Evolutionary conservation across 2,888 invertebrate genomes (phyloP).

Genomic region (Campaea margaritaria): DNA sequence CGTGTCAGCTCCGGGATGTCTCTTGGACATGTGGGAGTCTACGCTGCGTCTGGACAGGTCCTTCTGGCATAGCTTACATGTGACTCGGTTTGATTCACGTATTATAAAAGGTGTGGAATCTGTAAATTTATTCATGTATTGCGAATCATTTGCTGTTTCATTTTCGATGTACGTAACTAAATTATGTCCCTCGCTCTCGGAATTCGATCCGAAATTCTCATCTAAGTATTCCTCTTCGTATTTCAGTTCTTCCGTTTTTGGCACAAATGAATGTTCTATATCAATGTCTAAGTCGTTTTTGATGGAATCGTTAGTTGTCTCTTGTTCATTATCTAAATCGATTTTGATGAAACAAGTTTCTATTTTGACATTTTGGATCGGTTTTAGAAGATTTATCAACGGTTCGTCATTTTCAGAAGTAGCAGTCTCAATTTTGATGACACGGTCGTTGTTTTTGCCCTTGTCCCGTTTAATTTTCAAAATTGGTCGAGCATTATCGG

Average conservation of each 20-base stretch:
- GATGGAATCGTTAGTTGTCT: neutral
- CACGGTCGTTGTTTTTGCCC: neutral
- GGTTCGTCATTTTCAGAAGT: conserved; percentile 24
- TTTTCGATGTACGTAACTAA: neutral
- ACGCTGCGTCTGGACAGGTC: conserved; percentile 60
- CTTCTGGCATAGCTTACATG: conserved; percentile 61
- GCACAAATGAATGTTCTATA: conserved; percentile 13
- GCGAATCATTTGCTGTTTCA: neutral
- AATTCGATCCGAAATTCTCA: neutral
- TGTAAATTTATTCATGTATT: neutral
- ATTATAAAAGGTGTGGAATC: conserved; percentile 2
- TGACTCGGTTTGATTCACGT: conserved; percentile 41
- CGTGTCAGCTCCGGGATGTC: conserved; percentile 61
- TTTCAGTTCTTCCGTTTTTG: conserved; percentile 27
- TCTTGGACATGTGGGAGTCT: conserved; percentile 52
- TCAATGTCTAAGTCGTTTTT: neutral
- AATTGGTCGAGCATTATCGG: too few species aligned
- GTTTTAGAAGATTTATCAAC: neutral
- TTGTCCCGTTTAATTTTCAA: conserved; percentile 2
- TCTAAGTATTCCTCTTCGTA: conserved; percentile 16
- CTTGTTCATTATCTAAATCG: conserved; percentile 2
- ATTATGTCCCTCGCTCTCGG: neutral
- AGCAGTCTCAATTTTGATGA: conserved; percentile 9
- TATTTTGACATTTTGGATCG: conserved; percentile 3
- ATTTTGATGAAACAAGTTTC: conserved; percentile 3